A percentile compares a stretch with the other conserved stretches of the same genome.
phyloP scores from a whole-genome alignment of 2,888 invertebrate species.

The Campoletis raptor region DNA sequence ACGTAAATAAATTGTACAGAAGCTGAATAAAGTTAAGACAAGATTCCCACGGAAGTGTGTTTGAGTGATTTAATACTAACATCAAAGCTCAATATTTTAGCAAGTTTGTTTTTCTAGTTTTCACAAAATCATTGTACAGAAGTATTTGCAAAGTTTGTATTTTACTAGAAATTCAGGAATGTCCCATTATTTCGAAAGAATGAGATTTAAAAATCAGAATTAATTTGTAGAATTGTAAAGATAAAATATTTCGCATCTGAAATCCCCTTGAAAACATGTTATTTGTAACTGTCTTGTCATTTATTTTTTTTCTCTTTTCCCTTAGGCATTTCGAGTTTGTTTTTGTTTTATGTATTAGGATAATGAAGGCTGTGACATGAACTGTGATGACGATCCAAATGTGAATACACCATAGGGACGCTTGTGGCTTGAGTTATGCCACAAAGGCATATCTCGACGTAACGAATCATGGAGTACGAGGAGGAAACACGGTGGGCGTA shows the following conservation, averaged over 20 bases:
- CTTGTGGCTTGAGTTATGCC: slow-evolving; percentile 27
- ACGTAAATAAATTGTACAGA: slow-evolving; percentile 30
- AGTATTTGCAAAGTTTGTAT: background rate
- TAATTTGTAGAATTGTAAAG: background rate
- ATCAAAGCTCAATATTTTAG: too few relatives aligned
- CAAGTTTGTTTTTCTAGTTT: background rate
- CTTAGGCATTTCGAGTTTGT: slow-evolving; percentile 5
- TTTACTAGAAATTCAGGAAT: background rate
- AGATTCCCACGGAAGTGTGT: background rate
- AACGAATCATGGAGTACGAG: slow-evolving; percentile 54
- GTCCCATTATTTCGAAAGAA: background rate
- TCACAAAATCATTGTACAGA: background rate
- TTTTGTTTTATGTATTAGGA: background rate
- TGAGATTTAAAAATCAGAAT: background rate
- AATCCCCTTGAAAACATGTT: background rate
- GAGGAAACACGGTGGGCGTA: slow-evolving; percentile 34
- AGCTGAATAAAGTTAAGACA: background rate
- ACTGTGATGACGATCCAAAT: slow-evolving; percentile 28
- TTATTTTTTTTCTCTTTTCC: background rate
- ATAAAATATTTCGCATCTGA: background rate
- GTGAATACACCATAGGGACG: slow-evolving; percentile 14
- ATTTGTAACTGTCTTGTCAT: background rate
- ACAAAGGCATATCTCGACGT: slow-evolving; percentile 51
- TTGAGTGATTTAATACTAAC: background rate
- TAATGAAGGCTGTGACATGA: slow-evolving; percentile 26